These are phyloP conservation scores for Drosophila fulvimacula DNA, from an alignment of 2,888 invertebrate species.

Conservation along the genomic window DNA sequence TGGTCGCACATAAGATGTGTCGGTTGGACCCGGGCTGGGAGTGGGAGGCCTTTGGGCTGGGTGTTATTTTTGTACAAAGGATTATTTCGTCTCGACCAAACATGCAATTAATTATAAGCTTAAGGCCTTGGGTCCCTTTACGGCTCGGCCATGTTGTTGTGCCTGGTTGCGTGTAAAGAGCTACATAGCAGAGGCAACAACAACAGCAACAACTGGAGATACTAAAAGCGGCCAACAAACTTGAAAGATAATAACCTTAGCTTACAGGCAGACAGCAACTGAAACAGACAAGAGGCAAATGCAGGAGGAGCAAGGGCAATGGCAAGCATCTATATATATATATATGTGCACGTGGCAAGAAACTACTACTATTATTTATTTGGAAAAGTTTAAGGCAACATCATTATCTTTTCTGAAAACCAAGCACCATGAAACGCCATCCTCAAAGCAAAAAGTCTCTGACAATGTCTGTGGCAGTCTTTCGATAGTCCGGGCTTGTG, in stretches of 20 bases:
- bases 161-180: conserved; percentile 61
- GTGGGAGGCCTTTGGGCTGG: conserved; percentile 38
- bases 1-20: conserved; percentile 54
- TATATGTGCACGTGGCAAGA: conserved; percentile 22
- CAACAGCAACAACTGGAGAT: conserved; percentile 47
- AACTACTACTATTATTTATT: conserved; percentile 82
- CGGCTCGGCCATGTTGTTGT: conserved; percentile 67
- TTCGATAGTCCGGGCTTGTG: conserved; percentile 34
- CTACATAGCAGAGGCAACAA: conserved; percentile 56
- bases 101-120: conserved; percentile 85
- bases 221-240: conserved; percentile 57
- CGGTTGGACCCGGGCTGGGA: conserved; percentile 26
- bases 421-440: conserved; percentile 23
- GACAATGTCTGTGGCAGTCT: conserved; percentile 47
- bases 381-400: conserved; percentile 84
- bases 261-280: conserved; percentile 53
- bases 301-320: not conserved
- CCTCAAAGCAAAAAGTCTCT: conserved; percentile 31
- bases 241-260: conserved; percentile 83
- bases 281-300: conserved; percentile 44
- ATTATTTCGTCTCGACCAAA: conserved; percentile 85
- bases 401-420: conserved; percentile 83
- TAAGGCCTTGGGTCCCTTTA: conserved; percentile 83
- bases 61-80: conserved; percentile 81
- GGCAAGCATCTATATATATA: not conserved